Evolutionary conservation across 2,888 invertebrate species (phyloP).

Genomic region (Linyphia triangularis): DNA sequence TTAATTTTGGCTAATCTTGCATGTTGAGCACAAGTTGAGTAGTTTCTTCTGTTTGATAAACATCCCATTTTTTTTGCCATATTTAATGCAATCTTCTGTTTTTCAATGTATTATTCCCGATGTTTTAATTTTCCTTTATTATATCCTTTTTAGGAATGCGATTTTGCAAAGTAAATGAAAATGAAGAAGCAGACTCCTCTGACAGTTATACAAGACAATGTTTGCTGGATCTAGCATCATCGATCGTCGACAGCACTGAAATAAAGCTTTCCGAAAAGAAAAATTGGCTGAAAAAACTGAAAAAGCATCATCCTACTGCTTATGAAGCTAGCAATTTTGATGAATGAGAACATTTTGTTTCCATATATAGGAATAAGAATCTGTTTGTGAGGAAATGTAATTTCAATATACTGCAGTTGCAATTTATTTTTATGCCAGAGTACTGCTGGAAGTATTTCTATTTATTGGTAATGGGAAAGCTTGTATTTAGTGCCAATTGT

Average conservation of each 20-base stretch:
- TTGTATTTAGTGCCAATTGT: neutral
- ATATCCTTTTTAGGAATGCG: conserved; percentile 32
- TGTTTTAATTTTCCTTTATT: too few relatives aligned
- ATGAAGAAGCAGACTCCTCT: conserved; percentile 15
- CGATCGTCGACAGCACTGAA: conserved; percentile 56
- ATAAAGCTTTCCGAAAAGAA: conserved; percentile 68
- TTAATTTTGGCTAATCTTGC: too few relatives aligned
- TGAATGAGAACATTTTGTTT: conserved; percentile 15
- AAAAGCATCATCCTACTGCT: conserved; percentile 54
- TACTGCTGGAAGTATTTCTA: neutral
- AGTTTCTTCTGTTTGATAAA: neutral
- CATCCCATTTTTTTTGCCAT: neutral
- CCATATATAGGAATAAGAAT: neutral
- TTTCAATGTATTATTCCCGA: too few relatives aligned
- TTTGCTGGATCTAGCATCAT: conserved; percentile 39
- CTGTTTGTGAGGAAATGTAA: neutral
- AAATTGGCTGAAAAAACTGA: conserved; percentile 63
- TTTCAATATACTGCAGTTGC: neutral
- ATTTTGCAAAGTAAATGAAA: conserved; percentile 21
- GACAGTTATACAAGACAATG: conserved; percentile 27
- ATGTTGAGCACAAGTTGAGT: neutral
- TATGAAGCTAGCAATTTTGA: conserved; percentile 48
- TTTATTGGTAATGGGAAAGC: neutral
- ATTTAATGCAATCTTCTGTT: too few relatives aligned
- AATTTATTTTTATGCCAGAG: neutral